These are phyloP conservation scores for Hypanus sabinus DNA, from an alignment of 2,113 vertebrate species.

Conservation along the genomic window DNA sequence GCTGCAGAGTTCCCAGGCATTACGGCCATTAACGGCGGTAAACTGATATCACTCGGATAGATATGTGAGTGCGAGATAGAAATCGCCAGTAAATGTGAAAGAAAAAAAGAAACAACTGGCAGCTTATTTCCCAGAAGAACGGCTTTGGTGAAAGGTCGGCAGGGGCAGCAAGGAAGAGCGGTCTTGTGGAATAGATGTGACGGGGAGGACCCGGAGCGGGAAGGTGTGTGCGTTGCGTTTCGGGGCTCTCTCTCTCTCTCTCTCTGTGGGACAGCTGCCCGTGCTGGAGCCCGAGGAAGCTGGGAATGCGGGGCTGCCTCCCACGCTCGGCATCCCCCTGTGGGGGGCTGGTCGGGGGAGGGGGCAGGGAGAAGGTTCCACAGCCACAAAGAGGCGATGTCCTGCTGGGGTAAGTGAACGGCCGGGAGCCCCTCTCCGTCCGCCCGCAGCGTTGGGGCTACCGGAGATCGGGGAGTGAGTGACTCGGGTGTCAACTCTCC, in stretches of 20 bases:
- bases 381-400: too few relatives aligned
- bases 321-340: conserved; percentile 44
- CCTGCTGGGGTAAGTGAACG: too few relatives aligned
- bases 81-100: not conserved
- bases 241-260: too few relatives aligned
- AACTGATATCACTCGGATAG: not conserved
- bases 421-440: too few relatives aligned
- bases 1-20: not conserved
- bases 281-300: conserved; percentile 49
- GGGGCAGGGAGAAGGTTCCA: too few relatives aligned
- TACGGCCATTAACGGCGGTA: not conserved
- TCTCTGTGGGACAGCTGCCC: conserved; percentile 47
- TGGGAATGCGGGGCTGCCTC: conserved; percentile 39
- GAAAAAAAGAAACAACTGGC: too few relatives aligned
- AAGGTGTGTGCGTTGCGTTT: conserved; percentile 35
- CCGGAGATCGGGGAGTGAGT: too few relatives aligned
- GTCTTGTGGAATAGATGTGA: too few relatives aligned
- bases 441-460: too few relatives aligned
- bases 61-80: not conserved
- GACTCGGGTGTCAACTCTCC: too few relatives aligned
- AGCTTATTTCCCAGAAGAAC: not conserved
- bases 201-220: conserved; percentile 5
- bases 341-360: conserved; percentile 39
- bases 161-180: not conserved
- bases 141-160: not conserved